A percentile compares a stretch with the other conserved stretches of the same genome.
phyloP scores from a whole-genome alignment of 2,888 invertebrate genomes.

The Cartodere bifasciata region DNA sequence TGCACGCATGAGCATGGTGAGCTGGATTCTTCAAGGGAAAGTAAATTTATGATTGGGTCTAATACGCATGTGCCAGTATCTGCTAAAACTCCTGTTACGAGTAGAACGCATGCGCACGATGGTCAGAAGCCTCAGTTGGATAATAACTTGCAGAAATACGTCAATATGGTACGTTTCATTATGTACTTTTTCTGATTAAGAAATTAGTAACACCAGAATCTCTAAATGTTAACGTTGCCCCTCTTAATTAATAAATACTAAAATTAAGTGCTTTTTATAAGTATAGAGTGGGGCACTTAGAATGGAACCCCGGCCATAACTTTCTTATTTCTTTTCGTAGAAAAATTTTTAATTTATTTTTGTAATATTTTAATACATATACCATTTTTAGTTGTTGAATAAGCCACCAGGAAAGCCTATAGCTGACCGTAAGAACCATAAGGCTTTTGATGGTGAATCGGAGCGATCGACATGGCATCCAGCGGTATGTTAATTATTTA shows the following conservation, averaged over 20 bases:
- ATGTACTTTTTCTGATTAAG: background rate
- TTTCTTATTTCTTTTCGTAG: slow-evolving; percentile 2
- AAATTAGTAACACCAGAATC: no score
- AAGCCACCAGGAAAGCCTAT: slow-evolving; percentile 21
- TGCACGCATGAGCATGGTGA: slow-evolving; percentile 9
- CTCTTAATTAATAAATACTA: no score
- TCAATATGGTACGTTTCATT: slow-evolving; percentile 34
- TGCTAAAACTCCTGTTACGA: slow-evolving; percentile 30
- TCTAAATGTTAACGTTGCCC: no score
- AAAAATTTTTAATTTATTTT: no score
- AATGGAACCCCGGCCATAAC: slow-evolving; percentile 4
- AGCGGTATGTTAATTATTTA: slow-evolving; percentile 15
- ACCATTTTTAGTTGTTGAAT: slow-evolving; percentile 24
- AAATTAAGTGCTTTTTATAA: no score
- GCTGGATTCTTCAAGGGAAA: slow-evolving; percentile 16
- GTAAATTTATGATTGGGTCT: slow-evolving; percentile 13
- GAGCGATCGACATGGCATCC: slow-evolving; percentile 14
- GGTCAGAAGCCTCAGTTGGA: slow-evolving; percentile 18
- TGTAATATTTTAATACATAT: no score
- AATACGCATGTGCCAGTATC: slow-evolving; percentile 15
- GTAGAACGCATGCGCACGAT: slow-evolving; percentile 18
- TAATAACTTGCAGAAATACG: slow-evolving; percentile 37
- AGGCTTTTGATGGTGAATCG: slow-evolving; percentile 5
- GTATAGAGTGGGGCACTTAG: slow-evolving; percentile 8
- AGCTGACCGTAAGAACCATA: slow-evolving; percentile 13